phyloP scores from a whole-genome alignment of 2,113 vertebrate genomes.

The Megaleporinus macrocephalus region DNA sequence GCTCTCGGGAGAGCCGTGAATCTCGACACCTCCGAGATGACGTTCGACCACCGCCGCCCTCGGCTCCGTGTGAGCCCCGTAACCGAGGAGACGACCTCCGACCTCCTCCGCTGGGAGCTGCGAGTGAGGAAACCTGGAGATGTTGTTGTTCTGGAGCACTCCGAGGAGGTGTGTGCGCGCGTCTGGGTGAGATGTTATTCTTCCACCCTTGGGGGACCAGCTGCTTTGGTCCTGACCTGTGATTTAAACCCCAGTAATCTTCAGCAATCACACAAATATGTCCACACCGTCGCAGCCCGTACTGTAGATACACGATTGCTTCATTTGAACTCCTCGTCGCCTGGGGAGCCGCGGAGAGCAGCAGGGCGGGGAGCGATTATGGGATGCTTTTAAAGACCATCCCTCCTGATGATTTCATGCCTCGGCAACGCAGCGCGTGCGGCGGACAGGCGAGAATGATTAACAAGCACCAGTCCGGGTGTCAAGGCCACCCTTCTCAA shows the following conservation, averaged over 20 bases:
- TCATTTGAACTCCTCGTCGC: constrained; percentile 22
- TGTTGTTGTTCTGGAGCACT: constrained; percentile 25
- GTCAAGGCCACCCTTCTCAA: neutral
- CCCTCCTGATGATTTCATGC: constrained; percentile 38
- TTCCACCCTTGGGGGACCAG: constrained; percentile 36
- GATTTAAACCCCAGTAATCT: constrained; percentile 49
- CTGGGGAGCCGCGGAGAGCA: constrained; percentile 3
- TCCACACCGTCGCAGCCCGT: constrained; percentile 19
- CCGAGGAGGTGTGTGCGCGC: constrained; percentile 10
- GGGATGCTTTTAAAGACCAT: constrained; percentile 36
- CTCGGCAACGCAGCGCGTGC: constrained; percentile 11
- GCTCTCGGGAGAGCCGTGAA: constrained; percentile 44
- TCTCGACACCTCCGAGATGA: constrained; percentile 43
- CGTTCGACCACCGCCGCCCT: constrained; percentile 31
- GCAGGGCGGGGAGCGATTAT: constrained; percentile 52
- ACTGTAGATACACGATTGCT: constrained; percentile 9
- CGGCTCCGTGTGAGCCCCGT: constrained; percentile 35
- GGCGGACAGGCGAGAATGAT: constrained; percentile 29
- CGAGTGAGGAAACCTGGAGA: constrained; percentile 41
- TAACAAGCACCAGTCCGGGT: constrained; percentile 10
- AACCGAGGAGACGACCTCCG: constrained; percentile 29
- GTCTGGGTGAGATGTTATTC: constrained; percentile 43
- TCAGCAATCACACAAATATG: constrained; percentile 48
- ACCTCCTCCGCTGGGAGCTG: constrained; percentile 51
- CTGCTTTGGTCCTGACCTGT: constrained; percentile 45